Evolutionary conservation across 2,797 vertebrate species (phyloP), one percentile per base, ranked within the genome.

Genomic region (Telmatherina bonti): DNA sequence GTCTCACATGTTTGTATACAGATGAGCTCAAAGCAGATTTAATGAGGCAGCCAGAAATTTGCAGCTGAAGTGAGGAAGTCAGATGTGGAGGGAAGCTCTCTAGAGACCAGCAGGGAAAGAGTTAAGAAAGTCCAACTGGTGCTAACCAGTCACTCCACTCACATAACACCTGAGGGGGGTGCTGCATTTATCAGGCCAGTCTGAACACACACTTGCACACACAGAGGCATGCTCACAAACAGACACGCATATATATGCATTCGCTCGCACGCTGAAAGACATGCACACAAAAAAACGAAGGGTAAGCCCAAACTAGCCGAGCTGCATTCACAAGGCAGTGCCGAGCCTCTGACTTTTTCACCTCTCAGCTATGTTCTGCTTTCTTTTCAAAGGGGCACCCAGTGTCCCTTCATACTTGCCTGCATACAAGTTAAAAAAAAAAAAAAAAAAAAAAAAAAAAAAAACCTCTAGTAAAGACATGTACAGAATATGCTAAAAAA

Each of bases 111-210:
- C 85, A 78, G 84, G 82, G 90, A 93, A 93, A 83, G 91, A 88
- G 94, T 95, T 95, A 95, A 94, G 67, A 79, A 90, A 92, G 86
- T 90, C 90, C 88, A 88, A 91, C 87, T 90, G 84, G 90, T 88
- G 89, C 91, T 93, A 94, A 93, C 87, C 79, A 94, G 94, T 93
- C 91, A 89, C 91, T 86, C 88, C 77, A 86, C 88, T 94, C 91
- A 80, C 89, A 90, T 76, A 87, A 87, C 93, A 94, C 94, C 93
- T 93, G 89, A 89, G 93, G 94, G 92, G 93, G 89, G 88, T 90
- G 88, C 86, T 86, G 89, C 90, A 85, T 93, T 93, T 92, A 93
- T 94, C 94, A 92, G 85, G 86, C 81, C 85, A 70, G 89, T 81
- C 85, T 62, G 76, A 90, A 88, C 85, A 87, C 89, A 87, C 87